Evolutionary conservation across 2,797 vertebrate genomes (phyloP), one percentile per base, ranked within the genome.

Genomic region (Falco berigora): DNA sequence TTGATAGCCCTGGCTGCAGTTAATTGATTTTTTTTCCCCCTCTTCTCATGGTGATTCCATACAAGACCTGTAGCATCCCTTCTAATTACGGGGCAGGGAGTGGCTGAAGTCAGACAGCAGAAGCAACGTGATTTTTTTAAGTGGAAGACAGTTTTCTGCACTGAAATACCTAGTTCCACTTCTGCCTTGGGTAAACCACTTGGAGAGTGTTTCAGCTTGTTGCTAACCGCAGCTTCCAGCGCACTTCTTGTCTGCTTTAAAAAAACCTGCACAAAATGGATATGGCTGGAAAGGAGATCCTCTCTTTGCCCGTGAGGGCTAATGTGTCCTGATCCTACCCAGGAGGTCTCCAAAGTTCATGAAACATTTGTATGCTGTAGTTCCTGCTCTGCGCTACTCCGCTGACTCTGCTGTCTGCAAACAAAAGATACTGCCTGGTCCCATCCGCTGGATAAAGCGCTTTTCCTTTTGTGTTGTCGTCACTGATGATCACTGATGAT

Each of bases 311-410:
- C 9, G 0, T 2, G 38, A 80, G 64, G 19, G 25, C 42, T 80
- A 2, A 38, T 2, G 2, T 28, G 11, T 74, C 68, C 83, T 89
- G 30, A 53, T 92, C 49, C 14, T 64, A 10, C 34, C 67, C 56
- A 40, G 44, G 77, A 89, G 90, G 74, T 90, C 83, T 93, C 36
- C 52, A 36, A 44, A 92, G 95, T 93, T 94, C 90, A 75, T 3
- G 24, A 55, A 89, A 62, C 92, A 74, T 79, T 85, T 58, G 64
- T 58, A 3, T 80, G 52, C 76, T 66, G 23, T 50, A 34, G 38
- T 87, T 96, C 94, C 88, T 95, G 47, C 53, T 8, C 38, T 68
- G 74, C 62, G 46, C 76, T 86, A 12, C 61, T 61, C 36, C 5
- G 5, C 58, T 75, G 81, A n/a, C 53, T 73, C 49, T 1, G 12